Base-by-base conservation (phyloP, 2,113 vertebrate species). In the Scomber colias region DNA sequence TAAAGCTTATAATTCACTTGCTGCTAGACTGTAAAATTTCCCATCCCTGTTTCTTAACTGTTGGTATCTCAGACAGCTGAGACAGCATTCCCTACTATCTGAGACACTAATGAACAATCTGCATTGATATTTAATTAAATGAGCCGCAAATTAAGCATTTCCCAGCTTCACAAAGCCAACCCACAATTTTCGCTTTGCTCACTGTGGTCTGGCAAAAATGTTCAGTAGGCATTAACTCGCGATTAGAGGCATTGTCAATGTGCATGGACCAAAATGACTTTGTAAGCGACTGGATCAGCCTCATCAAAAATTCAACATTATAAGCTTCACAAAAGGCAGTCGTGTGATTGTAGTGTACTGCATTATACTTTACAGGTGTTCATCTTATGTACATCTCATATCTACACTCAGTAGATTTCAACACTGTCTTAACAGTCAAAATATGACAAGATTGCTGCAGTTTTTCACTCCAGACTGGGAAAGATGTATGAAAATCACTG, bases 21-120 rank as follows among this genome's bases (percentile, higher is more conserved):
- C 50, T 19, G 55, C 13, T 40, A 54, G 21, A 55, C 55, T 27
- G 24, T 21, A 44, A 56, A 51, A 40, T 17, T 0, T 17, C 50
- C n/a, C 46, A 13, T 51, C 14, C 13, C 14, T 57, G 15, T 71
- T 71, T 14, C 72, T 57, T 53, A 48, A 40, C 15, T 21, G 44
- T 16, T 56, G n/a, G 31, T 16, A 56, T 63, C 17, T 49, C 53
- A 77, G 62, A 3, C 13, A 62, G 63, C 40, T 63, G 31, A 48
- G 21, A 40, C 27, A 27, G 19, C 45, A 59, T 15, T 50, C 5
- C 51, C 63, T 27, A 44, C 30, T 61, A 31, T 50, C 40, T 60
- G 59, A 81, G 35, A 70, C 62, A 27, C 55, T 75, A 46, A 51
- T 30, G 35, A 79, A 70, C 14, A 81, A 54, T 61, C 24, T 67